phyloP scores from a whole-genome alignment of 2,888 invertebrate genomes.

The Pseudanteris insignis region DNA sequence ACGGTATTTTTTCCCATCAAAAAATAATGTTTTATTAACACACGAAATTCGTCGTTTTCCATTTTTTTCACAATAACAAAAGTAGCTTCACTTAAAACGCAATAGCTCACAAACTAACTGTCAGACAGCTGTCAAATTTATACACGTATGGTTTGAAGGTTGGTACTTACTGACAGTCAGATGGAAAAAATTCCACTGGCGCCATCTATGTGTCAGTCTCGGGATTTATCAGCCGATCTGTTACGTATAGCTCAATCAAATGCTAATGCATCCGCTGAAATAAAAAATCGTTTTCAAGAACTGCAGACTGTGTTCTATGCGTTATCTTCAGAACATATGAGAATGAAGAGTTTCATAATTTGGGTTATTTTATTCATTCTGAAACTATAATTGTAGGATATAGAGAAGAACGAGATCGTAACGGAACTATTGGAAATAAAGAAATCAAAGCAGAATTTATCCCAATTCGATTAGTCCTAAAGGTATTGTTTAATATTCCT shows the following conservation, averaged over 20 bases:
- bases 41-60: too few relatives aligned
- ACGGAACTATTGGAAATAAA: slow-evolving; percentile 7
- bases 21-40: too few relatives aligned
- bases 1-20: too few relatives aligned
- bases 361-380: slow-evolving; percentile 15
- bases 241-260: slow-evolving; percentile 4
- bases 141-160: too few relatives aligned
- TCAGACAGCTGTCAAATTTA: too few relatives aligned
- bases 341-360: slow-evolving; percentile 7
- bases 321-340: slow-evolving; percentile 12
- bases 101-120: too few relatives aligned
- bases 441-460: slow-evolving; percentile 2
- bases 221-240: too few relatives aligned
- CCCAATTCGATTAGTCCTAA: slow-evolving; percentile 1
- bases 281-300: slow-evolving; percentile 14
- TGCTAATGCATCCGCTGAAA: slow-evolving; percentile 1
- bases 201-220: too few relatives aligned
- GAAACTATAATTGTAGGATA: slow-evolving; percentile 12
- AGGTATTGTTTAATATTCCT: neutral
- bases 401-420: slow-evolving; percentile 3
- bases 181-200: too few relatives aligned
- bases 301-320: slow-evolving; percentile 14
- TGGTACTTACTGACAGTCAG: too few relatives aligned
- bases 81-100: too few relatives aligned
- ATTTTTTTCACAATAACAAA: too few relatives aligned